A percentile compares a stretch with the other conserved stretches of the same genome.
Conservation (phyloP, 2,113 vertebrate species). For the Nanorana parkeri region DNA sequence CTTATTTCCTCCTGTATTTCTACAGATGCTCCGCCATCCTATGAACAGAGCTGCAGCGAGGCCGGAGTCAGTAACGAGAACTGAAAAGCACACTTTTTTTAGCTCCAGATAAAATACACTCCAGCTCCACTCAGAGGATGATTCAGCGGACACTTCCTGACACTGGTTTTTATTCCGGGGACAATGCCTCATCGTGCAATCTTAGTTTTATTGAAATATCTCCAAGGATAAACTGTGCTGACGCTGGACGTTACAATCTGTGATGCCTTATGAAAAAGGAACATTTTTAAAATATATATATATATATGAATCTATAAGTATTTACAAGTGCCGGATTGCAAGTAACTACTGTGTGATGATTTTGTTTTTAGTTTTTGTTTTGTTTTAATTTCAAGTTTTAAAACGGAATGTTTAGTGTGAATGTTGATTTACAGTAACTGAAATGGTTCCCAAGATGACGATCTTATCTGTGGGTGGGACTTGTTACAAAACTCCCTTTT, state of each 20-base stretch:
- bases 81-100: constrained; percentile 47
- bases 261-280: constrained; percentile 74
- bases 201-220: not conserved
- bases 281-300: constrained; percentile 43
- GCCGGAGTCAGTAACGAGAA: constrained; percentile 74
- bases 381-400: not conserved
- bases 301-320: constrained; percentile 23
- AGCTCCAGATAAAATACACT: not conserved
- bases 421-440: not conserved
- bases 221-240: not conserved
- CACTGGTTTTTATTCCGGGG: not conserved
- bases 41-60: constrained; percentile 88
- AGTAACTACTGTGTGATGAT: not conserved
- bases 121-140: not conserved
- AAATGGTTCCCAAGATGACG: not conserved
- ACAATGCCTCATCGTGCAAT: not conserved
- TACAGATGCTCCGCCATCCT: constrained; percentile 89
- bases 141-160: not conserved
- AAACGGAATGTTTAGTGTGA: not conserved
- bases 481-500: not conserved
- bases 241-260: constrained; percentile 55
- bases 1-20: constrained; percentile 21
- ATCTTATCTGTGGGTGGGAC: not conserved
- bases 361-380: not conserved
- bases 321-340: not conserved